Percentiles rank a stretch among this genome's conserved stretches.
phyloP scores from a whole-genome alignment of 2,113 vertebrate species.

The Cepphus grylle region DNA sequence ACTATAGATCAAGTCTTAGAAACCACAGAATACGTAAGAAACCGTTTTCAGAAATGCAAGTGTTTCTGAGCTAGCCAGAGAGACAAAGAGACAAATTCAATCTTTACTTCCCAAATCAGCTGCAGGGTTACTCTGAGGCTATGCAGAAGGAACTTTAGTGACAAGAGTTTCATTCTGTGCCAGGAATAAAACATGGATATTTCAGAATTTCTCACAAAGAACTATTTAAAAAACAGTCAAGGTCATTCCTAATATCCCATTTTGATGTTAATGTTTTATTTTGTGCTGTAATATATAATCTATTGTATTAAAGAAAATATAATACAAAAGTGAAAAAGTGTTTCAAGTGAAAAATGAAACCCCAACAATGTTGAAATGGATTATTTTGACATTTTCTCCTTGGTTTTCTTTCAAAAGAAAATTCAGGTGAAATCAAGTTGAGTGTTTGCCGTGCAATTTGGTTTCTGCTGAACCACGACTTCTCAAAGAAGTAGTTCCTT shows the following conservation, averaged over 20 bases:
- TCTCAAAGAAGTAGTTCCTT: neutral
- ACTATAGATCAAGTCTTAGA: neutral
- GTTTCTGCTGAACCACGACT: neutral
- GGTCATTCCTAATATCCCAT: neutral
- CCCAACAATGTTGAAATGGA: neutral
- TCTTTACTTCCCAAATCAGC: neutral
- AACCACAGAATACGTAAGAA: neutral
- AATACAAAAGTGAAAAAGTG: neutral
- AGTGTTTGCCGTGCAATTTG: neutral
- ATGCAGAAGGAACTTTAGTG: neutral
- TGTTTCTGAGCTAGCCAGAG: neutral
- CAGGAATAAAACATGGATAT: neutral
- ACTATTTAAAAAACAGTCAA: neutral
- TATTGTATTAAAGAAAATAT: neutral
- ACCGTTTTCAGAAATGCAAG: neutral
- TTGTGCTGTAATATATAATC: neutral
- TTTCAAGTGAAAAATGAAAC: constrained; percentile 19
- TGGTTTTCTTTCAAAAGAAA: neutral
- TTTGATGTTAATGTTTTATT: neutral
- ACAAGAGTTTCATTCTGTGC: neutral
- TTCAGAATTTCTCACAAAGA: neutral
- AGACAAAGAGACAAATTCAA: neutral
- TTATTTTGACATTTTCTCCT: neutral
- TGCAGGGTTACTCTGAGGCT: neutral
- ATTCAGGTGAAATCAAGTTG: neutral